phyloP scores from a whole-genome alignment of 2,113 vertebrate species.

The Asarcornis scutulata region DNA sequence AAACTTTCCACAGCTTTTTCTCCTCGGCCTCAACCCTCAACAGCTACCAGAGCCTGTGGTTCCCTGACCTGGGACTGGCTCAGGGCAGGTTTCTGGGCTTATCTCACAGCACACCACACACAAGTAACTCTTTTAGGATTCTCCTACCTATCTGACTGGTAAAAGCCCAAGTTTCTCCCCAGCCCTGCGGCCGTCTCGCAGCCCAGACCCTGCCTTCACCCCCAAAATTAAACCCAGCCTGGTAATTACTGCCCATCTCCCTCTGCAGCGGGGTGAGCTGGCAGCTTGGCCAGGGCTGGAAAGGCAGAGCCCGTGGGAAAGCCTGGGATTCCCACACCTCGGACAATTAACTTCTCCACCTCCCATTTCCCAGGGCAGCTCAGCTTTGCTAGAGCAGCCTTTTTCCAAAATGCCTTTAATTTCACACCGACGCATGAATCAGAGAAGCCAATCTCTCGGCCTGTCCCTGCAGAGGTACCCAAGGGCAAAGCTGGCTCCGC shows the following conservation, averaged over 20 bases:
- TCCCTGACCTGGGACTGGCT: not conserved
- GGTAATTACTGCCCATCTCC: not conserved
- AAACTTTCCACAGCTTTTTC: not conserved
- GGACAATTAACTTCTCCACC: not conserved
- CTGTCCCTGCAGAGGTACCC: not conserved
- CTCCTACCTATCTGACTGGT: not conserved
- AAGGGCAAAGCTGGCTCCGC: not conserved
- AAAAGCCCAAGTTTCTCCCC: not conserved
- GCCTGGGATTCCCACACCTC: not conserved
- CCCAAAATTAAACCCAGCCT: not conserved
- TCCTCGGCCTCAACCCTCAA: not conserved
- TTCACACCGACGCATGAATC: not conserved
- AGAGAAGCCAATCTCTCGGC: not conserved
- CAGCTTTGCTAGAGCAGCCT: not conserved
- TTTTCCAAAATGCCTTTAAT: not conserved
- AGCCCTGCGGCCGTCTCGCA: not conserved
- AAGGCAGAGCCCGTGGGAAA: slow-evolving; percentile 8
- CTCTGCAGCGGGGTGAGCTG: not conserved
- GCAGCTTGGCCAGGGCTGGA: not conserved
- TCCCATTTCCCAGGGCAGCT: not conserved
- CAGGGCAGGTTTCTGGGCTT: not conserved
- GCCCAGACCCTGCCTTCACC: not conserved
- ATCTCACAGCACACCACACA: not conserved
- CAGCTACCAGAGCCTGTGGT: not conserved
- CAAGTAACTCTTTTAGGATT: not conserved